Conservation (phyloP, 2,888 invertebrate species). For the Volucella inanis region DNA sequence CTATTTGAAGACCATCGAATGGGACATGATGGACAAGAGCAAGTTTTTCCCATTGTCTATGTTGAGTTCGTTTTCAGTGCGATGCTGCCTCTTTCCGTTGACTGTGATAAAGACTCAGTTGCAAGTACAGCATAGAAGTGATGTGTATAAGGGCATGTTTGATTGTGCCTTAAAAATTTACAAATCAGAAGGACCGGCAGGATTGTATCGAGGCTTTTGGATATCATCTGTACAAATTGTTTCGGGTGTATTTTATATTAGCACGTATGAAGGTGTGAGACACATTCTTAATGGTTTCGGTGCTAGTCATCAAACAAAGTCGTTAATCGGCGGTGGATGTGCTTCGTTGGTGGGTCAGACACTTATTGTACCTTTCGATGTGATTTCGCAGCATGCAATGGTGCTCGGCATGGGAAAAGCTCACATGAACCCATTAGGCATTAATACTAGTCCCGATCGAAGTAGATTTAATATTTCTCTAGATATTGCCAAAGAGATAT, state of each 20-base stretch:
- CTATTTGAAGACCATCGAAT: conserved; percentile 94
- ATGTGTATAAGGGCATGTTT: conserved; percentile 92
- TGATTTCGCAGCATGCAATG: conserved; percentile 98
- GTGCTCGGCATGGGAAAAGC: conserved; percentile 89
- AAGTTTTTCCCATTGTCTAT: conserved; percentile 97
- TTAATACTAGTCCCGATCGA: conserved; percentile 86
- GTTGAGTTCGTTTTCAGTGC: conserved; percentile 86
- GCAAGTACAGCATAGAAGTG: conserved; percentile 91
- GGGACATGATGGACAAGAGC: conserved; percentile 98
- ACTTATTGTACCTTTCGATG: conserved; percentile 97
- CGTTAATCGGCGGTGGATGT: conserved; percentile 93
- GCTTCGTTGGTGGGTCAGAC: conserved; percentile 97
- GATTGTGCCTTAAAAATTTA: conserved; percentile 96
- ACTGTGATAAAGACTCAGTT: conserved; percentile 97
- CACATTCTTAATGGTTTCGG: conserved; percentile 87
- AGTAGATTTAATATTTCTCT: conserved; percentile 88
- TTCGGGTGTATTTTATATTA: conserved; percentile 95
- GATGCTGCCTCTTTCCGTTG: conserved; percentile 93
- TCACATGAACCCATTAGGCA: conserved; percentile 89
- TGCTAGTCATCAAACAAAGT: conserved; percentile 84
- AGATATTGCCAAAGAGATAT: conserved; percentile 90
- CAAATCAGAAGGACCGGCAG: conserved; percentile 91
- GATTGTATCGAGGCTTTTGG: conserved; percentile 97
- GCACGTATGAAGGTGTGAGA: conserved; percentile 95
- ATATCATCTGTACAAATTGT: conserved; percentile 94